Percentiles rank a stretch among this genome's conserved stretches.
These are phyloP conservation scores for Megalops cyprinoides DNA, from an alignment of 2,797 vertebrate species.

Conservation along the genomic window DNA sequence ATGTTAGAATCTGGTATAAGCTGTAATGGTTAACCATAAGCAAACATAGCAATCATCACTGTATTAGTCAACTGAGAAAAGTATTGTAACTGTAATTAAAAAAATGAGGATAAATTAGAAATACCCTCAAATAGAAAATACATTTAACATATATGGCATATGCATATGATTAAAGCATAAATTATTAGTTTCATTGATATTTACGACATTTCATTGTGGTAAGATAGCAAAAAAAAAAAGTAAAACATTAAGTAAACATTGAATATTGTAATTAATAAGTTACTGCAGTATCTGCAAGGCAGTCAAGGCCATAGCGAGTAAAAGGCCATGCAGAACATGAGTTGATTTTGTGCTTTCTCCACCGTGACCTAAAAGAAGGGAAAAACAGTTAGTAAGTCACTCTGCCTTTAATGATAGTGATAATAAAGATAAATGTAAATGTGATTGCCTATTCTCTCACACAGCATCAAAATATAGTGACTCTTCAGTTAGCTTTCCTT, in stretches of 20 bases:
- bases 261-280: constrained; percentile 28
- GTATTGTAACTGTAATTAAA: not conserved
- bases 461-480: too few relatives aligned
- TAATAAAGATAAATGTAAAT: not conserved
- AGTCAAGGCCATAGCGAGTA: constrained; percentile 46
- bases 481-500: too few relatives aligned
- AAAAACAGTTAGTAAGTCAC: not conserved
- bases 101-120: not conserved
- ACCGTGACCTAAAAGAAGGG: constrained; percentile 39
- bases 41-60: not conserved
- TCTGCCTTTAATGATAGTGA: not conserved
- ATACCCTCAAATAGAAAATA: constrained; percentile 5
- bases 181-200: not conserved
- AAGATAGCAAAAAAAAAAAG: not conserved
- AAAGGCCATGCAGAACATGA: constrained; percentile 30
- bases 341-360: constrained; percentile 42
- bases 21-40: not conserved
- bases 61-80: not conserved
- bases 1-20: not conserved
- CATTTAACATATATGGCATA: not conserved
- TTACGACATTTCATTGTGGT: not conserved
- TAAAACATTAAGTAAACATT: not conserved
- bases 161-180: too few relatives aligned
- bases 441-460: not conserved
- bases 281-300: constrained; percentile 41